These are phyloP conservation scores for Isurus oxyrinchus DNA, from an alignment of 2,113 vertebrate species.

Conservation along the genomic window DNA sequence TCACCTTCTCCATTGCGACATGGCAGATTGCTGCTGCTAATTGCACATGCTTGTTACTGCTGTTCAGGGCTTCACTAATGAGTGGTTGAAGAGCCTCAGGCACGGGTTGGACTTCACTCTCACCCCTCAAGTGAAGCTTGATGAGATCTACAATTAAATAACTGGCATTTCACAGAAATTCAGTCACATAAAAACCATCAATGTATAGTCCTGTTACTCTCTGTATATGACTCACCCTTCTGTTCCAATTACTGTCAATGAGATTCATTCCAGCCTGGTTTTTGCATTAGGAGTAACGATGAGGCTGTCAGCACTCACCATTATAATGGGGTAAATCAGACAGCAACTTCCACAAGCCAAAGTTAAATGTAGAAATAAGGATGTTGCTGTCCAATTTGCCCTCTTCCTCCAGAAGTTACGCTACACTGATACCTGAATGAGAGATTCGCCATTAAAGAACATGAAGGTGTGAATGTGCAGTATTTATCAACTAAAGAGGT, in stretches of 20 bases:
- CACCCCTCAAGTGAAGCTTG: background rate
- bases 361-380: background rate
- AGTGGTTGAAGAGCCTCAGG: slow-evolving; percentile 47
- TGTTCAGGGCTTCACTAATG: slow-evolving; percentile 47
- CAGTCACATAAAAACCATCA: background rate
- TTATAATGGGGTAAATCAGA: background rate
- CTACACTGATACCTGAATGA: background rate
- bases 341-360: background rate
- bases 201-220: background rate
- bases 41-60: slow-evolving; percentile 47
- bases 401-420: background rate
- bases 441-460: background rate
- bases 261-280: background rate
- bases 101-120: slow-evolving; percentile 41
- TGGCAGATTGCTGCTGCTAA: slow-evolving; percentile 57
- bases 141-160: background rate
- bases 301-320: background rate
- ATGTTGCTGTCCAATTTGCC: background rate
- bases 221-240: background rate
- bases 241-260: background rate
- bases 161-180: background rate
- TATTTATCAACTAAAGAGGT: too few species aligned
- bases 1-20: slow-evolving; percentile 44
- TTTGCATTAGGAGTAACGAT: background rate
- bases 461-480: background rate